Percentiles rank a stretch among this genome's conserved stretches.
Evolutionary conservation across 2,888 invertebrate genomes (phyloP).

Genomic region (Andrena trimmerana): DNA sequence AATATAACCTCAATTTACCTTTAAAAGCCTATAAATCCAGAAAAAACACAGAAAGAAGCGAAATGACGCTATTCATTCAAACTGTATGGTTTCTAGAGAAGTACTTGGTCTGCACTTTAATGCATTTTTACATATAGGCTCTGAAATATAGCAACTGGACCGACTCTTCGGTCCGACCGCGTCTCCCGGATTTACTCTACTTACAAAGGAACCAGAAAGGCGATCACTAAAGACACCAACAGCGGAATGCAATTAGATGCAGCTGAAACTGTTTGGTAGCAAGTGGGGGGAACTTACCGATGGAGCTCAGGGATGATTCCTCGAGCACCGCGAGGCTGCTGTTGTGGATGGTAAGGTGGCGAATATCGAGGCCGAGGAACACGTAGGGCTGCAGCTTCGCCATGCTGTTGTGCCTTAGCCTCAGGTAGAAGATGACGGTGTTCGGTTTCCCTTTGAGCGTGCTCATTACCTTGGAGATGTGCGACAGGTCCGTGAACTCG

Average conservation of each 20-base stretch:
- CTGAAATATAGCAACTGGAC: too few relatives aligned
- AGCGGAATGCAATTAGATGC: too few relatives aligned
- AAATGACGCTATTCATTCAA: too few relatives aligned
- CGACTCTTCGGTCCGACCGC: too few relatives aligned
- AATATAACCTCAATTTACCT: too few relatives aligned
- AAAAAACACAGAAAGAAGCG: too few relatives aligned
- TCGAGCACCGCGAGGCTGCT: constrained; percentile 95
- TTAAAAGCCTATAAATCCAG: too few relatives aligned
- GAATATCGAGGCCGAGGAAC: constrained; percentile 94
- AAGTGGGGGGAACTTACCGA: constrained; percentile 87
- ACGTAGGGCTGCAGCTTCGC: constrained; percentile 94
- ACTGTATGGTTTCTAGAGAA: too few relatives aligned
- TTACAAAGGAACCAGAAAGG: not conserved
- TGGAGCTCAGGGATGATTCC: constrained; percentile 94
- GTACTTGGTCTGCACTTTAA: too few relatives aligned
- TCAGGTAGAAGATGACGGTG: constrained; percentile 94
- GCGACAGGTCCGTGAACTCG: constrained; percentile 93
- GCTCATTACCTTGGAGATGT: constrained; percentile 93
- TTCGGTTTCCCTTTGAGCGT: constrained; percentile 91
- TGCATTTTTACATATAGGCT: too few relatives aligned
- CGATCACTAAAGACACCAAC: not conserved
- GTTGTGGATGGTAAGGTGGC: constrained; percentile 95
- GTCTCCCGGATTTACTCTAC: too few relatives aligned
- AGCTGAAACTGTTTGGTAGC: not conserved
- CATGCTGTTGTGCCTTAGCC: constrained; percentile 94